Percentiles rank a stretch among this genome's conserved stretches.
Evolutionary conservation across 2,888 invertebrate species (phyloP).

Genomic region (Lasioglossum calceatum): DNA sequence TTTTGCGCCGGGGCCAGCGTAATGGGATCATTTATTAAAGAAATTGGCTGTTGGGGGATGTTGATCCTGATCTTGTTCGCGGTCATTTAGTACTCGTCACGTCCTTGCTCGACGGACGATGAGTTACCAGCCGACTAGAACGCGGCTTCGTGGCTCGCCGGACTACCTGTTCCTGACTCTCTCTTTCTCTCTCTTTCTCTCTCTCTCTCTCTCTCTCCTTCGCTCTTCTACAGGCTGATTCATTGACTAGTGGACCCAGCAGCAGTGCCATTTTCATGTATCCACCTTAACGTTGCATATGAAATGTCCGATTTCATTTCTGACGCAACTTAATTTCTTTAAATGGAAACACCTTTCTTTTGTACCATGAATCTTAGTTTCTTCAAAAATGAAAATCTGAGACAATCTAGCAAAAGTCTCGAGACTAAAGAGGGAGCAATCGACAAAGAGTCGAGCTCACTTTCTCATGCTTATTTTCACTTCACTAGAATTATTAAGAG

Average conservation of each 20-base stretch:
- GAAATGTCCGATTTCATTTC: no score
- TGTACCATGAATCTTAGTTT: no score
- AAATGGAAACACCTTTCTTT: no score
- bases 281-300: no score
- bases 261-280: not conserved
- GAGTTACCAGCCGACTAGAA: conserved; percentile 40
- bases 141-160: conserved; percentile 14
- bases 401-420: no score
- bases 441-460: no score
- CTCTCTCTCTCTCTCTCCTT: not conserved
- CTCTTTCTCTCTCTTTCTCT: not conserved
- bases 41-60: conserved; percentile 77
- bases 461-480: not conserved
- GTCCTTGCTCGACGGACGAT: conserved; percentile 55
- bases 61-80: conserved; percentile 59
- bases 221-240: not conserved
- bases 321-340: no score
- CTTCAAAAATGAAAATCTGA: no score
- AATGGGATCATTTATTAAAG: conserved; percentile 84
- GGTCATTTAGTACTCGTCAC: conserved; percentile 52
- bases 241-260: not conserved
- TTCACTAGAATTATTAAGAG: not conserved
- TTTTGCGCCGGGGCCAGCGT: conserved; percentile 76
- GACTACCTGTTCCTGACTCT: not conserved
- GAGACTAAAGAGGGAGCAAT: no score